Percentiles rank a stretch among this genome's conserved stretches.
Conservation (phyloP, 2,113 vertebrate genomes). For the Collichthys lucidus region DNA sequence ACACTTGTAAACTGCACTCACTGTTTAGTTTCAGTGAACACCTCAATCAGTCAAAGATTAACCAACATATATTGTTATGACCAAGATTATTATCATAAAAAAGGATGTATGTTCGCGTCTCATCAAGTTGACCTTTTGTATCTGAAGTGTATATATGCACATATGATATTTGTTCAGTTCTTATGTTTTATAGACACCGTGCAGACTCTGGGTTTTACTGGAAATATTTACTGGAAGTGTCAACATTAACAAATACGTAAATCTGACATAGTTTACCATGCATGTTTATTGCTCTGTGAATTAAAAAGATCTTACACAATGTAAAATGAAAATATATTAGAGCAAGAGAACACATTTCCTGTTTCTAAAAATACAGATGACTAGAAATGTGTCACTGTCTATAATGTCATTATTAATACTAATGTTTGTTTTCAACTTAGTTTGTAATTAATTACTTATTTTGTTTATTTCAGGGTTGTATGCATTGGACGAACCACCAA, state of each 20-base stretch:
- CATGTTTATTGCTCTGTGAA: not conserved
- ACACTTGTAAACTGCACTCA: not conserved
- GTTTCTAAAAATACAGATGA: slow-evolving; percentile 10
- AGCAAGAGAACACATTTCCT: not conserved
- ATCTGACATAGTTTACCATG: not conserved
- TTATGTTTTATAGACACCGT: not conserved
- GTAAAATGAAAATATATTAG: not conserved
- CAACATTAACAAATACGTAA: not conserved
- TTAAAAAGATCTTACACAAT: not conserved
- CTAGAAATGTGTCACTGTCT: not conserved
- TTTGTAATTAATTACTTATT: not conserved
- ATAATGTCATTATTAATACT: not conserved
- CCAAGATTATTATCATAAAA: not conserved
- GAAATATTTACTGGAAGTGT: not conserved
- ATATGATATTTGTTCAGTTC: not conserved
- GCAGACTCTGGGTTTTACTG: not conserved
- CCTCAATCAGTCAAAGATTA: not conserved
- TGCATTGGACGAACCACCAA: not conserved
- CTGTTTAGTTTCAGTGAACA: not conserved
- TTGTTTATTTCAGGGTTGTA: slow-evolving; percentile 18
- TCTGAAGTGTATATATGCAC: not conserved
- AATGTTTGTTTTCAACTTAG: not conserved
- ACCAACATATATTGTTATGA: slow-evolving; percentile 11
- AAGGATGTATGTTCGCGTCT: not conserved
- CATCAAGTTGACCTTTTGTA: not conserved